phyloP scores from a whole-genome alignment of 1,140 invertebrate genomes.

The Lasioglossum baleicum region DNA sequence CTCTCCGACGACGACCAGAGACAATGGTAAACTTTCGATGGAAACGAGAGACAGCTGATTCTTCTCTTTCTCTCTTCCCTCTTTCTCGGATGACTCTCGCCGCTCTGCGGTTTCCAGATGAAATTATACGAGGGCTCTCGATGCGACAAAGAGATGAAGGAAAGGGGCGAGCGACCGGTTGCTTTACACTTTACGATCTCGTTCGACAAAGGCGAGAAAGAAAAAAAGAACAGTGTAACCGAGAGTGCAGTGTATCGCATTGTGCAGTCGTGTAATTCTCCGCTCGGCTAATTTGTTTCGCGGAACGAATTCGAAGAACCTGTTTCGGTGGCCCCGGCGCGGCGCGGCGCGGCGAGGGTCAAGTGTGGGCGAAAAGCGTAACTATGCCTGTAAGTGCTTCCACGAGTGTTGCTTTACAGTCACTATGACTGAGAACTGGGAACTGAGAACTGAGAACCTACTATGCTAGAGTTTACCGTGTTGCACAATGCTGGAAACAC shows the following conservation, averaged over 20 bases:
- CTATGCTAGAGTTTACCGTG: too few species aligned
- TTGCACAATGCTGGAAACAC: too few species aligned
- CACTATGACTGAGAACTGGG: too few species aligned
- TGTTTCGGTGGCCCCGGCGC: not conserved
- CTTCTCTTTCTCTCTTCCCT: too few species aligned
- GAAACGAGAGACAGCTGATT: constrained; percentile 22
- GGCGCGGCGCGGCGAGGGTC: too few species aligned
- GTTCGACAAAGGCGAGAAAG: not conserved
- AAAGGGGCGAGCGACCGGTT: constrained; percentile 2
- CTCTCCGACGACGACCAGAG: not conserved
- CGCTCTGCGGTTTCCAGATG: constrained; percentile 30
- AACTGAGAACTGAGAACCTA: too few species aligned
- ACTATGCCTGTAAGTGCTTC: not conserved
- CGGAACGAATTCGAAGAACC: constrained; percentile 24
- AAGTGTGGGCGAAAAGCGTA: not conserved
- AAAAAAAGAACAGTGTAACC: not conserved
- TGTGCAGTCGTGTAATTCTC: not conserved
- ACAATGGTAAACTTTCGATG: constrained; percentile 13
- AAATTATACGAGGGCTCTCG: constrained; percentile 23
- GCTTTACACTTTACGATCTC: constrained; percentile 4
- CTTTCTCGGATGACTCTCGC: not conserved
- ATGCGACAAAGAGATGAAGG: not conserved
- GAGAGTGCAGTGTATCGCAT: not conserved
- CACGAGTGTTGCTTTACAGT: too few species aligned
- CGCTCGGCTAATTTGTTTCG: constrained; percentile 32